A percentile compares a stretch with the other conserved stretches of the same genome.
These are phyloP conservation scores for Uloborus plumipes DNA, from an alignment of 2,888 invertebrate genomes.

Conservation along the genomic window DNA sequence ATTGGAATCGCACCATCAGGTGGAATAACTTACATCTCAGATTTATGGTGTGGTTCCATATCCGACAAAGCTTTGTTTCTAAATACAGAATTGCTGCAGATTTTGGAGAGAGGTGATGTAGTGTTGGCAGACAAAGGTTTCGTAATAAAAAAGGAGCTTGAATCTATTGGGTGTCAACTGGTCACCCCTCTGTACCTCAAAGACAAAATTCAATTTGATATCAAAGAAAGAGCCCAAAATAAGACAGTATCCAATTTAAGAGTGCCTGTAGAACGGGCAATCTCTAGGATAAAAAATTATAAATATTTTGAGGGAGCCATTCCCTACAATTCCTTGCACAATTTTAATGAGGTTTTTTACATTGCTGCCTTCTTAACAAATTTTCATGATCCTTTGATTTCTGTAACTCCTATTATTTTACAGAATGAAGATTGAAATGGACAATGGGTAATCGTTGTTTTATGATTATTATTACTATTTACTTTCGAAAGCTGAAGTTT, in stretches of 20 bases:
- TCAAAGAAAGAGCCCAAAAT: neutral
- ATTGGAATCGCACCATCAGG: slow-evolving; percentile 23
- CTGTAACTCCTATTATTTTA: neutral
- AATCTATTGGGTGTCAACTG: neutral
- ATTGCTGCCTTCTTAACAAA: neutral
- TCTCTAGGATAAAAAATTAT: neutral
- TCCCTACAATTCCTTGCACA: neutral
- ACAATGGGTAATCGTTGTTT: too few species aligned
- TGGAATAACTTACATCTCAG: slow-evolving; percentile 12
- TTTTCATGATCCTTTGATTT: neutral
- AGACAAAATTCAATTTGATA: neutral
- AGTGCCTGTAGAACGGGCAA: neutral
- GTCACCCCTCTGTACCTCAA: neutral
- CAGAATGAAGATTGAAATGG: neutral
- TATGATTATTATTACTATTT: too few species aligned
- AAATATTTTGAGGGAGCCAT: slow-evolving; percentile 20
- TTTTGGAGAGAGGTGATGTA: slow-evolving; percentile 6
- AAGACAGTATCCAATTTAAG: neutral
- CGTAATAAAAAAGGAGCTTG: neutral
- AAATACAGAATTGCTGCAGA: neutral
- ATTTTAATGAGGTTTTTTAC: slow-evolving; percentile 7
- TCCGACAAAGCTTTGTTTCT: slow-evolving; percentile 17
- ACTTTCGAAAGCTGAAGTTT: too few species aligned
- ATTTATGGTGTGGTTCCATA: slow-evolving; percentile 15
- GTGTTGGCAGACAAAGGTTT: slow-evolving; percentile 19